Percentiles rank a stretch among this genome's conserved stretches.
Evolutionary conservation across 2,113 vertebrate genomes (phyloP).

Genomic region (human (Homo sapiens)): DNA sequence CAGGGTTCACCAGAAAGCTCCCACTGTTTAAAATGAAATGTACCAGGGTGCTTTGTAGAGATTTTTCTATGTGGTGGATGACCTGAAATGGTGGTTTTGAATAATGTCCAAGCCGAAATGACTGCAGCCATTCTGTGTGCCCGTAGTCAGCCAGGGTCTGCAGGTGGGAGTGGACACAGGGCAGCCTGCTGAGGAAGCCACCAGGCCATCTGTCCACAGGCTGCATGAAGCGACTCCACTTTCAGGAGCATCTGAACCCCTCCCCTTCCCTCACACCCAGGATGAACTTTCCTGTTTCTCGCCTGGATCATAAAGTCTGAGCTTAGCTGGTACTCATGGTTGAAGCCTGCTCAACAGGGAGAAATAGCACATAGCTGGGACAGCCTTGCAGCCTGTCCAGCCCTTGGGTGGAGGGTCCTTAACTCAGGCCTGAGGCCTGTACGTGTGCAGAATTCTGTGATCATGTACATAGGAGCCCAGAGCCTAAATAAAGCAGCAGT

Average conservation of each 20-base stretch:
- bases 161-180: not conserved
- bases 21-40: conserved; percentile 13
- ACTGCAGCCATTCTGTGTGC: not conserved
- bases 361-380: not conserved
- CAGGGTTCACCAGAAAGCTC: conserved; percentile 50
- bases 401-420: not conserved
- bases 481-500: not conserved
- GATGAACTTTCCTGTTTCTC: not conserved
- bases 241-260: not conserved
- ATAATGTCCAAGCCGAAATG: not conserved
- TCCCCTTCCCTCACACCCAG: not conserved
- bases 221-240: not conserved
- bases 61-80: not conserved
- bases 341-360: not conserved
- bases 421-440: not conserved
- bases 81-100: conserved; percentile 40
- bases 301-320: not conserved
- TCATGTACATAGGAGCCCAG: not conserved
- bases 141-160: not conserved
- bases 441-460: not conserved
- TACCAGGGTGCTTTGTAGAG: not conserved
- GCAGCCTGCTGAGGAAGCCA: not conserved
- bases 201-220: not conserved
- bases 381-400: not conserved
- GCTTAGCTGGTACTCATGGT: not conserved